Percentiles rank a stretch among this genome's conserved stretches.
Conservation (phyloP, 2,797 vertebrate genomes). For the Amblyopsis hoosieri region DNA sequence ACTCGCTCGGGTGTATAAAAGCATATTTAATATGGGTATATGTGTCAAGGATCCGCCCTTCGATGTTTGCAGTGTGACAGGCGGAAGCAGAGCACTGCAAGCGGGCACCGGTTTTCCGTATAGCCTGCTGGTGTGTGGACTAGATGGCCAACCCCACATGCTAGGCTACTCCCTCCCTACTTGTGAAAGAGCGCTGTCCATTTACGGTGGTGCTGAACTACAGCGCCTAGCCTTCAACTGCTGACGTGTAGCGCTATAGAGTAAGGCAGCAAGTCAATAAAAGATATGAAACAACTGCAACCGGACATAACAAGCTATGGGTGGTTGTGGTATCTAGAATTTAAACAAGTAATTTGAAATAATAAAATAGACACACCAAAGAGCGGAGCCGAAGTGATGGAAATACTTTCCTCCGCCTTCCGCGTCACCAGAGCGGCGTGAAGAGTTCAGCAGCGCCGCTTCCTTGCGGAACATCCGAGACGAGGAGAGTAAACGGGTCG, state of each 20-base stretch:
- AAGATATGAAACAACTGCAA: neutral
- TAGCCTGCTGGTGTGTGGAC: slow-evolving; percentile 16
- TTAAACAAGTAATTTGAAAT: slow-evolving; percentile 6
- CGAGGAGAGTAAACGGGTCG: slow-evolving; percentile 47
- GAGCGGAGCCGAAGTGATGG: slow-evolving; percentile 50
- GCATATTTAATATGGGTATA: slow-evolving; percentile 44
- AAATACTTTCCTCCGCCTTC: slow-evolving; percentile 55
- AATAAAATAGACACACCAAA: slow-evolving; percentile 18
- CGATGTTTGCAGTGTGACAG: neutral
- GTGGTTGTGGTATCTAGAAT: slow-evolving; percentile 24
- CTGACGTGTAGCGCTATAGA: slow-evolving; percentile 45
- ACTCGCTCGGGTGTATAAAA: slow-evolving; percentile 59
- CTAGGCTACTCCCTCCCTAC: slow-evolving; percentile 1
- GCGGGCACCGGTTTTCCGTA: slow-evolving; percentile 10
- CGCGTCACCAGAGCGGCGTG: slow-evolving; percentile 41
- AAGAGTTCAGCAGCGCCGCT: slow-evolving; percentile 23
- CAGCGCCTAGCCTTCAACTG: slow-evolving; percentile 47
- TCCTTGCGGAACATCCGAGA: slow-evolving; percentile 59
- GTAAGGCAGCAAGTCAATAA: neutral
- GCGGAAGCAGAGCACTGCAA: neutral
- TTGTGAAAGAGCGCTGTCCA: slow-evolving; percentile 62
- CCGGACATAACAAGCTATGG: neutral
- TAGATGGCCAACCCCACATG: neutral
- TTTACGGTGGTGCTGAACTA: slow-evolving; percentile 67
- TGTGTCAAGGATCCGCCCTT: slow-evolving; percentile 36